Evolutionary conservation across 2,113 vertebrate species (phyloP).

Genomic region (Chrysochloris asiatica): DNA sequence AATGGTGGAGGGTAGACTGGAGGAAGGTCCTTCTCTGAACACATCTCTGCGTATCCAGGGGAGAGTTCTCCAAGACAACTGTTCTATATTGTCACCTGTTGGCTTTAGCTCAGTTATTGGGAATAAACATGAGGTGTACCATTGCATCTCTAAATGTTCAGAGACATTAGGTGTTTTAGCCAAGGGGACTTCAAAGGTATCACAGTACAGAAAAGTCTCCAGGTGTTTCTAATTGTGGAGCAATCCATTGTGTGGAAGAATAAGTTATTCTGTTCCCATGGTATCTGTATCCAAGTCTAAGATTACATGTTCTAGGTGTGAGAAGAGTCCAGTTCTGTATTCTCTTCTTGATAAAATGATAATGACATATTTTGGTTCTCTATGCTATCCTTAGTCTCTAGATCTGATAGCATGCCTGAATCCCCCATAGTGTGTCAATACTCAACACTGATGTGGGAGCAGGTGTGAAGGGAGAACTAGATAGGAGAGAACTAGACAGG

Average conservation of each 20-base stretch:
- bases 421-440: neutral
- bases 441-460: neutral
- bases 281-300: neutral
- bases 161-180: neutral
- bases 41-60: neutral
- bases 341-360: conserved; percentile 1
- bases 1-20: neutral
- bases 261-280: neutral
- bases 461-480: neutral
- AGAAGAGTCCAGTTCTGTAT: neutral
- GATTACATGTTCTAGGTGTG: neutral
- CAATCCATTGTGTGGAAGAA: neutral
- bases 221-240: neutral
- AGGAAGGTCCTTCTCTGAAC: neutral
- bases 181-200: neutral
- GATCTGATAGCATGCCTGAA: neutral
- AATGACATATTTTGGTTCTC: neutral
- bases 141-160: neutral
- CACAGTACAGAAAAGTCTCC: neutral
- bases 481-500: no score
- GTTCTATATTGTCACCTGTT: neutral
- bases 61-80: neutral
- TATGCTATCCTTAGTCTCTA: neutral
- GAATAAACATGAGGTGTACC: neutral
- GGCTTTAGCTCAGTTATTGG: neutral